A percentile compares a stretch with the other conserved stretches of the same genome.
These are phyloP conservation scores for Glandiceps talaboti DNA, from an alignment of 53 echinoderm and acorn worm species.

Conservation along the genomic window DNA sequence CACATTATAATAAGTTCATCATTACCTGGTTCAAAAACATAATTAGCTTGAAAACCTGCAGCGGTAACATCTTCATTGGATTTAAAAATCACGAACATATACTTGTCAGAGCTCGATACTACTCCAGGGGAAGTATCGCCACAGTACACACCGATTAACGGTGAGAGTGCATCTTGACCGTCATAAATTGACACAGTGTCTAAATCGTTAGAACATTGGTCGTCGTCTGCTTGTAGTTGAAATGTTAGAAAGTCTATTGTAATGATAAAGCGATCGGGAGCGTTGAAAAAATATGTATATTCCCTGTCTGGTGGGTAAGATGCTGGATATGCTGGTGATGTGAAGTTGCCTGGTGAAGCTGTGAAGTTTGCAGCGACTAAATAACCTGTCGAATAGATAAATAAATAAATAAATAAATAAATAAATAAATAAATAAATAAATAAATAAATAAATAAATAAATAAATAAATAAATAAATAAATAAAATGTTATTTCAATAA, in stretches of 20 bases:
- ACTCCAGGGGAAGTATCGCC: constrained; percentile 22
- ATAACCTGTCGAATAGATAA: too few relatives aligned
- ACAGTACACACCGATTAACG: constrained; percentile 27
- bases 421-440: too few relatives aligned
- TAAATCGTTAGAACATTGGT: constrained; percentile 12
- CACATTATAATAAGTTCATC: too few relatives aligned
- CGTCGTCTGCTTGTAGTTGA: constrained; percentile 24
- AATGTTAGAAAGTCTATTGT: constrained; percentile 32
- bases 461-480: too few relatives aligned
- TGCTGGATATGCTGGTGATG: neutral
- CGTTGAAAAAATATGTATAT: constrained; percentile 14
- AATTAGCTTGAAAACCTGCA: neutral
- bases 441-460: too few relatives aligned
- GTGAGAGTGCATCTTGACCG: constrained; percentile 14
- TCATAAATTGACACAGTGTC: constrained; percentile 70
- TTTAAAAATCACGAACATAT: constrained; percentile 18
- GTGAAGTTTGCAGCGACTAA: too few relatives aligned
- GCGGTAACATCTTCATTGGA: neutral
- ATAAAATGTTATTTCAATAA: too few relatives aligned
- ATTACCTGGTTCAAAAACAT: neutral
- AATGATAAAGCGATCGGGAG: constrained; percentile 46
- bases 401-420: too few relatives aligned
- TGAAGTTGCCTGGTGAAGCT: neutral
- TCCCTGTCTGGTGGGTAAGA: neutral
- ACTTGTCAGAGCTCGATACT: constrained; percentile 5